Evolutionary conservation across 2,888 invertebrate genomes (phyloP).

Genomic region (Drosophila paracracens): DNA sequence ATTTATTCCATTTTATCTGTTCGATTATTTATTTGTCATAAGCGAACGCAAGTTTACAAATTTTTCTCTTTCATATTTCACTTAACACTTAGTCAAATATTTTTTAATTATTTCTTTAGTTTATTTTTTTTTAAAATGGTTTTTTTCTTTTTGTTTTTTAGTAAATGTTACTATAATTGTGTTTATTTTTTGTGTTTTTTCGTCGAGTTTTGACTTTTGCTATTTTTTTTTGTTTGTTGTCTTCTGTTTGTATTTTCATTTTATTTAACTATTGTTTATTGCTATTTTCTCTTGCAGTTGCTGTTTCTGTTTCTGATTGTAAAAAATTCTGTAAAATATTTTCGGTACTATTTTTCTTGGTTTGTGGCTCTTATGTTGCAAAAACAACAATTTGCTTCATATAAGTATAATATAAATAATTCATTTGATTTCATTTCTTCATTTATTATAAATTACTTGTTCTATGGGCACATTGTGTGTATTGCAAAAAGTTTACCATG

Average conservation of each 20-base stretch:
- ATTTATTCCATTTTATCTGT: slow-evolving; percentile 11
- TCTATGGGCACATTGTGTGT: slow-evolving; percentile 82
- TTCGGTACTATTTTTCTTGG: slow-evolving; percentile 77
- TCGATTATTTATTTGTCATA: slow-evolving; percentile 33
- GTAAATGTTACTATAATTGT: slow-evolving; percentile 67
- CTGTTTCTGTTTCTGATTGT: slow-evolving; percentile 54
- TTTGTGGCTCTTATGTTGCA: slow-evolving; percentile 66
- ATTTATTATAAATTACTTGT: slow-evolving; percentile 74
- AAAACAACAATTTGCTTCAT: slow-evolving; percentile 66
- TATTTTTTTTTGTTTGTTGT: slow-evolving; percentile 57
- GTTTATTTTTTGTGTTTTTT: slow-evolving; percentile 43
- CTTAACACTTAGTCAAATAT: slow-evolving; percentile 73
- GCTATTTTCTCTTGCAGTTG: slow-evolving; percentile 19
- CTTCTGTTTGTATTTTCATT: slow-evolving; percentile 43
- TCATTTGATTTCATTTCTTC: slow-evolving; percentile 56
- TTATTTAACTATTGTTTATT: slow-evolving; percentile 58
- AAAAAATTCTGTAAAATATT: slow-evolving; percentile 79
- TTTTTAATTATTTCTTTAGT: slow-evolving; percentile 31
- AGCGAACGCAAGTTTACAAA: slow-evolving; percentile 72
- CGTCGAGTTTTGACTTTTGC: slow-evolving; percentile 56
- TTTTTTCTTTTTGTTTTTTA: slow-evolving; percentile 31
- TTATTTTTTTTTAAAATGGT: slow-evolving; percentile 10
- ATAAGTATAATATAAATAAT: slow-evolving; percentile 75
- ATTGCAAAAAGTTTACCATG: slow-evolving; percentile 65
- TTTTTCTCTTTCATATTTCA: slow-evolving; percentile 52